phyloP scores from a whole-genome alignment of 2,113 vertebrate genomes.

The Proteles cristata region DNA sequence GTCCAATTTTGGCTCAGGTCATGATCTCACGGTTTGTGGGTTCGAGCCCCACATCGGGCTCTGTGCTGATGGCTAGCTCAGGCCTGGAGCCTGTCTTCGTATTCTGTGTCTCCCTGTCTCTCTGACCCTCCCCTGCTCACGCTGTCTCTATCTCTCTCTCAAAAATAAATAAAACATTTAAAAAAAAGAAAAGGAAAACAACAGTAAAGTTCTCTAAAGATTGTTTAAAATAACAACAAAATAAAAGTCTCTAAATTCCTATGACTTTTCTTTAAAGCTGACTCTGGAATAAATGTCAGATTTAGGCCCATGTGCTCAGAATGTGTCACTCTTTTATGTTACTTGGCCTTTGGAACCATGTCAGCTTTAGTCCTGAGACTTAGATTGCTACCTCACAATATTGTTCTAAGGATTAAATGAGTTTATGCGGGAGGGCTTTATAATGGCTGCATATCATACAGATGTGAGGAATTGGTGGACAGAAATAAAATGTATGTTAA shows the following conservation, averaged over 20 bases:
- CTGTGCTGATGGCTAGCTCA: too few relatives aligned
- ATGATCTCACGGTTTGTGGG: too few relatives aligned
- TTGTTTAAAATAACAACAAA: neutral
- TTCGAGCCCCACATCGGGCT: too few relatives aligned
- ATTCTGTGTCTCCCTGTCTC: too few relatives aligned
- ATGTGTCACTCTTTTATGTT: neutral
- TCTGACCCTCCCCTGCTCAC: too few relatives aligned
- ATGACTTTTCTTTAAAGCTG: neutral
- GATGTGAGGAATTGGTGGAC: neutral
- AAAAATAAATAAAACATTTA: too few relatives aligned
- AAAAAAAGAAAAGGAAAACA: neutral
- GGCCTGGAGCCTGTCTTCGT: too few relatives aligned
- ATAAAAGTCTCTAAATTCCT: neutral
- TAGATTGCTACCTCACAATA: neutral
- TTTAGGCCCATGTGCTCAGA: neutral
- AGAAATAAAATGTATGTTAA: conserved; percentile 26
- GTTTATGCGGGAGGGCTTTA: neutral
- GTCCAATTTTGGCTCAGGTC: too few relatives aligned
- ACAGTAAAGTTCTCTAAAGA: neutral
- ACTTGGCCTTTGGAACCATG: neutral
- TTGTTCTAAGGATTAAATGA: neutral
- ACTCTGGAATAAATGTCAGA: neutral
- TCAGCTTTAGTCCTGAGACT: neutral
- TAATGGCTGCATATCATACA: neutral
- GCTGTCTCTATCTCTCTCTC: too few relatives aligned